Base-by-base conservation (phyloP, 2,797 vertebrate genomes). In the Enteromius unitaeniatus region DNA sequence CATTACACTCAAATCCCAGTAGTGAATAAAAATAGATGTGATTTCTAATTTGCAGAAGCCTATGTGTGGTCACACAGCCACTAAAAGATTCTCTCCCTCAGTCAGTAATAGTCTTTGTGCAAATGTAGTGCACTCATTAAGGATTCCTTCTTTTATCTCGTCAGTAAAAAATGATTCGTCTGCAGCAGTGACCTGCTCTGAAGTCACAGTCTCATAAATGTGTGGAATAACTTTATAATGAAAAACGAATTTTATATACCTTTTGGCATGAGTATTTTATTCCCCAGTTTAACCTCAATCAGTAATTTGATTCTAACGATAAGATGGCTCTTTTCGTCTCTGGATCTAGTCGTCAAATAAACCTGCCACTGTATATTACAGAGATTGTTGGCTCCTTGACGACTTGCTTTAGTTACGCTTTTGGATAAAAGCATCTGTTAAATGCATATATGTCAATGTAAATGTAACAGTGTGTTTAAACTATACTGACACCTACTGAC, bases 11-110 rank as follows among this genome's bases (percentile, higher is more conserved):
- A 53, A 28, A 28, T 53, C 19, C n/a, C 72, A 28, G 73, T 17
- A 55, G 34, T 28, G 21, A 67, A 77, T 76, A n/a, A 45, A 83
- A 78, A 78, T 34, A 34, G 53, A 83, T 19, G 74, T 1, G 74
- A 15, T 34, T 68, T 76, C 42, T 51, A 45, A 60, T 77, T 58
- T 47, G 49, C 23, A 68, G 40, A 69, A 69, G 49, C 64, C 45
- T n/a, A 58, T 2, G 17, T 69, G 51, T 58, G 49, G 37, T 42
- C 75, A 47, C 10, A 60, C 17, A 23, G 53, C 21, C 49, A 45
- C 10, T 58, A 23, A 70, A 37, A 53, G 13, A 53, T 40, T 15
- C 7, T 11, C 37, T 79, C 31, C 40, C 2, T 2, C 9, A 2
- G 19, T 73, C 11, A 11, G 19, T 81, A 62, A 62, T 45, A 34